Conservation (phyloP, 2,113 vertebrate genomes). For the Saccopteryx bilineata region DNA sequence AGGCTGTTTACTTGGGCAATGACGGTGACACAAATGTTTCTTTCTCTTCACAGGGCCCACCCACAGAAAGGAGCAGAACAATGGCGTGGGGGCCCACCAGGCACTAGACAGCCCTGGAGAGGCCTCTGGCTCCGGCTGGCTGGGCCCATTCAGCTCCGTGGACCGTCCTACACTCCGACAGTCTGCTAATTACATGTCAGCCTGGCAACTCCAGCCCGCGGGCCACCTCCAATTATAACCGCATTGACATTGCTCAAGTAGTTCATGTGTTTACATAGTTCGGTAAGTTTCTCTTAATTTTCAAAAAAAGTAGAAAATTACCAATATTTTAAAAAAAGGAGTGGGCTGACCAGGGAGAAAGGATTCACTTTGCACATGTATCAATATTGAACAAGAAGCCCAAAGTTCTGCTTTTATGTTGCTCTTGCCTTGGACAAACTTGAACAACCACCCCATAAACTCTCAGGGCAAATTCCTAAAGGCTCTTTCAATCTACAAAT, state of each 20-base stretch:
- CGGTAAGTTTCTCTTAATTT: conserved; percentile 71
- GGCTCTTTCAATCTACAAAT: conserved; percentile 70
- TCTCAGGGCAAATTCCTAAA: conserved; percentile 39
- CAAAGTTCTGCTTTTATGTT: not conserved
- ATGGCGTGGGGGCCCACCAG: conserved; percentile 86
- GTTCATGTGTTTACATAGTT: conserved; percentile 91
- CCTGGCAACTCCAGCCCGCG: conserved; percentile 95
- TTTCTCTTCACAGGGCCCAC: conserved; percentile 92
- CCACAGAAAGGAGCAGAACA: conserved; percentile 95
- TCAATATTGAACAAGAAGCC: not conserved
- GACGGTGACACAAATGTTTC: conserved; percentile 94
- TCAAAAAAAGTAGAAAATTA: conserved; percentile 51
- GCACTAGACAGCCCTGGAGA: not conserved
- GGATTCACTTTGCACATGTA: not conserved
- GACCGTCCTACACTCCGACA: conserved; percentile 88
- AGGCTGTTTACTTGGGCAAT: conserved; percentile 93
- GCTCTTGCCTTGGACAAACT: not conserved
- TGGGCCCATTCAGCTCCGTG: conserved; percentile 88
- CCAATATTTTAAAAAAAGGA: conserved; percentile 54
- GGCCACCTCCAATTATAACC: conserved; percentile 96
- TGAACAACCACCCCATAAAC: not conserved
- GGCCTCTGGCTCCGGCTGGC: not conserved
- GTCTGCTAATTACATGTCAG: conserved; percentile 95
- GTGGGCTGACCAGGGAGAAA: conserved; percentile 44
- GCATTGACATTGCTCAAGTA: conserved; percentile 95